These are phyloP conservation scores for Macrosoma leucophasiata DNA, from an alignment of 2,888 invertebrate genomes.

Conservation along the genomic window DNA sequence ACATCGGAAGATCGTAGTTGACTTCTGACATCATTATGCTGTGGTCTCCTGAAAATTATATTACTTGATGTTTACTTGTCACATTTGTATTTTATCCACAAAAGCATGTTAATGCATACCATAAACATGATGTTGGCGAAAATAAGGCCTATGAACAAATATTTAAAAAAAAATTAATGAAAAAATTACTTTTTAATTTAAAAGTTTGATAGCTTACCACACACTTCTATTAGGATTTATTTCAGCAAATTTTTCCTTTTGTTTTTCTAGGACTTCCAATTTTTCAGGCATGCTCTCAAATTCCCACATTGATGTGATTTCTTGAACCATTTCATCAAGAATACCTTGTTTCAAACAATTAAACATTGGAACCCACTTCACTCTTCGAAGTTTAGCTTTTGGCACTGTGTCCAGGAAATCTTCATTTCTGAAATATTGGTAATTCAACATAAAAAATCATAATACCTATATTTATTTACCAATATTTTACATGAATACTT, in stretches of 20 bases:
- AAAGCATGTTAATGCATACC: too few relatives aligned
- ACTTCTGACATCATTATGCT: conserved; percentile 51
- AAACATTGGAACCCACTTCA: conserved; percentile 67
- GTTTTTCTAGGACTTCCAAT: conserved; percentile 52
- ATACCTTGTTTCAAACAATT: conserved; percentile 59
- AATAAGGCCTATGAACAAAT: not conserved
- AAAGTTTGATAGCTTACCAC: conserved; percentile 40
- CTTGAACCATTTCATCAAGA: conserved; percentile 57
- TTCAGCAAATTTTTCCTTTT: conserved; percentile 54
- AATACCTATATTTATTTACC: not conserved
- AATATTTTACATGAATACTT: not conserved
- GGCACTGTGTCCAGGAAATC: conserved; percentile 63
- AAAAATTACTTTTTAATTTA: conserved; percentile 3
- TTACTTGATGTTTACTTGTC: too few relatives aligned
- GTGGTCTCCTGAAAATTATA: conserved; percentile 53
- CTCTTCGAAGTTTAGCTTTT: conserved; percentile 51
- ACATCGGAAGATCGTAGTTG: conserved; percentile 56
- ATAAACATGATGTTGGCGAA: not conserved
- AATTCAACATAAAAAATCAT: not conserved
- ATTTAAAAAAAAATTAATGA: conserved; percentile 1
- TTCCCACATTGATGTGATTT: conserved; percentile 62
- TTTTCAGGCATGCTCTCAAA: conserved; percentile 61
- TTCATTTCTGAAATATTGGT: conserved; percentile 47
- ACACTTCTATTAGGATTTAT: conserved; percentile 34
- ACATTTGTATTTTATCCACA: too few relatives aligned